These are phyloP conservation scores for Helleia helle DNA, from an alignment of 2,888 invertebrate genomes.

Conservation along the genomic window DNA sequence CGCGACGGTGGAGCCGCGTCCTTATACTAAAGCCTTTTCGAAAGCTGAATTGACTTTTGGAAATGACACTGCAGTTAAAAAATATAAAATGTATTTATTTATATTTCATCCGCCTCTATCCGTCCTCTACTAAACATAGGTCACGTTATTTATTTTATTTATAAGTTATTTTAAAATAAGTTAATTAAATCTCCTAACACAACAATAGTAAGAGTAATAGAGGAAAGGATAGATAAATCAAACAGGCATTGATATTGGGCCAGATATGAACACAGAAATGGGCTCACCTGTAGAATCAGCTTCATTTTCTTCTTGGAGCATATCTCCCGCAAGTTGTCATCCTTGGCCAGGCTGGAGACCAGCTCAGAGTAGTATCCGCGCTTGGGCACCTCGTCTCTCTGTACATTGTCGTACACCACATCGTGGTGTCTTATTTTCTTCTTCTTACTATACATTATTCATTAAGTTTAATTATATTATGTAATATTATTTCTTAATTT, in stretches of 20 bases:
- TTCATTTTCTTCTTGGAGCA: constrained; percentile 62
- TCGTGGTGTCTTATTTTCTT: constrained; percentile 53
- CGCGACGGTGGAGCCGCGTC: no score
- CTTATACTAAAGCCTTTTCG: no score
- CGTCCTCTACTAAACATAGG: no score
- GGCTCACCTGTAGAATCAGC: constrained; percentile 47
- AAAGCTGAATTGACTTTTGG: no score
- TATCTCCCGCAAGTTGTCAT: constrained; percentile 39
- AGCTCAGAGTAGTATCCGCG: constrained; percentile 78
- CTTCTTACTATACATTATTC: constrained; percentile 47
- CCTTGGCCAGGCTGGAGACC: constrained; percentile 63
- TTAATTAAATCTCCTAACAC: background rate
- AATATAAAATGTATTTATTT: no score
- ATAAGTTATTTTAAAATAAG: no score
- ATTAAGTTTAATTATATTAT: background rate
- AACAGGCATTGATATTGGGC: no score
- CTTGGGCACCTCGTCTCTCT: constrained; percentile 46
- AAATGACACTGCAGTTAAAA: no score
- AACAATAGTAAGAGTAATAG: background rate
- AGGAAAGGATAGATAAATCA: background rate
- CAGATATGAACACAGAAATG: no score
- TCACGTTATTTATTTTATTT: no score
- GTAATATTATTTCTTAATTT: background rate
- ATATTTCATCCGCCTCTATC: no score
- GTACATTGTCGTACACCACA: constrained; percentile 48